phyloP scores from a whole-genome alignment of 2,797 vertebrate genomes.

The Artibeus jamaicensis region DNA sequence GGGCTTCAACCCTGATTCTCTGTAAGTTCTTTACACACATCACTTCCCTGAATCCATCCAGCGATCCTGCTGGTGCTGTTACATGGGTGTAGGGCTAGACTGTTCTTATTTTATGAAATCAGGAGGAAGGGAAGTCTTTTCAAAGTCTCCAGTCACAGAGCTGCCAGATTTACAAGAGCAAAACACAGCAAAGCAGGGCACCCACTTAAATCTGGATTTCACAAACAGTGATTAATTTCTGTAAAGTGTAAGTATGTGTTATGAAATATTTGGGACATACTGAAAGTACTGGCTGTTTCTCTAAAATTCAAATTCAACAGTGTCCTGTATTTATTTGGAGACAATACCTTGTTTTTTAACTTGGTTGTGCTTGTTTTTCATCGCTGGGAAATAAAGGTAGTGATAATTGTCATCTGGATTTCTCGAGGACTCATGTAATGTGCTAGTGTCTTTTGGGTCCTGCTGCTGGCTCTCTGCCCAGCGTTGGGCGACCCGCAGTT shows the following conservation, averaged over 20 bases:
- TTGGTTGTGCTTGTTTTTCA: too few relatives aligned
- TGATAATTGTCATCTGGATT: neutral
- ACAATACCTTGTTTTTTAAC: neutral
- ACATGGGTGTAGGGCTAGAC: rapidly evolving
- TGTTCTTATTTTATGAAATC: neutral
- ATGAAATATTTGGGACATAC: neutral
- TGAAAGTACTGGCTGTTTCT: neutral
- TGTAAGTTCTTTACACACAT: neutral
- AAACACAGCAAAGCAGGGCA: neutral
- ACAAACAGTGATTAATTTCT: neutral
- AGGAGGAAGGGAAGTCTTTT: neutral
- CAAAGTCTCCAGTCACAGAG: neutral
- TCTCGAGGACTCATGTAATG: rapidly evolving
- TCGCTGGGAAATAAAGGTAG: neutral
- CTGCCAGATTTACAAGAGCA: neutral
- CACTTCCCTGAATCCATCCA: neutral
- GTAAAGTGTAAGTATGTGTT: neutral
- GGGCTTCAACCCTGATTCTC: neutral
- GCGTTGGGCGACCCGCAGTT: neutral
- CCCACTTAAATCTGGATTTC: neutral
- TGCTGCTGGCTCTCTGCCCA: rapidly evolving
- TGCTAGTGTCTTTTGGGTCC: neutral
- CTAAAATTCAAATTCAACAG: neutral
- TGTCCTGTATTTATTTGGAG: neutral
- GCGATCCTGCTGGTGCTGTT: rapidly evolving